A percentile compares a stretch with the other conserved stretches of the same genome.
These are phyloP conservation scores for Saturnia pavonia DNA, from an alignment of 2,888 invertebrate species.

Conservation along the genomic window DNA sequence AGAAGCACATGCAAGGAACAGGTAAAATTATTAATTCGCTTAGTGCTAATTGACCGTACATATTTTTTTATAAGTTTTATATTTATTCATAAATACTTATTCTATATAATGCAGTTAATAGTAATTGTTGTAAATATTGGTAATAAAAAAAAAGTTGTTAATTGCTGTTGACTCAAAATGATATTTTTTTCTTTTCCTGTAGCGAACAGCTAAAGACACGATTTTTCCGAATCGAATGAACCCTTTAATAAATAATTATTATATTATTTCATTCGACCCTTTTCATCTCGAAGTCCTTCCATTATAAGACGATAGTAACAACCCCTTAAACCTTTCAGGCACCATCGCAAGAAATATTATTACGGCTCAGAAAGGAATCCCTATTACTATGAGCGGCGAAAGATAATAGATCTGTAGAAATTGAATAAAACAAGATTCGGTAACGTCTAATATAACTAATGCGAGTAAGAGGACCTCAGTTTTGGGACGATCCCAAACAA, in stretches of 20 bases:
- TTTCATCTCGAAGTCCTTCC: conserved; percentile 15
- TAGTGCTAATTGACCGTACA: too few species aligned
- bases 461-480: conserved; percentile 60
- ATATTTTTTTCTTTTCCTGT: neutral
- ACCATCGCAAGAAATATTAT: conserved; percentile 53
- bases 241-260: conserved; percentile 16
- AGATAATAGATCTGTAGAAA: conserved; percentile 68
- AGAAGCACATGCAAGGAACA: too few species aligned
- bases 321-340: conserved; percentile 45
- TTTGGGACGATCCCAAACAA: conserved; percentile 69
- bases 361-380: conserved; percentile 55
- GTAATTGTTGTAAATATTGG: too few species aligned
- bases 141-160: neutral
- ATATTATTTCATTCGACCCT: conserved; percentile 18
- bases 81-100: too few species aligned
- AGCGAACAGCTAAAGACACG: neutral
- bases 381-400: conserved; percentile 63
- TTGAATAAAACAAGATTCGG: conserved; percentile 70
- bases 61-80: too few species aligned
- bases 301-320: conserved; percentile 28
- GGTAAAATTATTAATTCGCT: too few species aligned
- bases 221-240: neutral
- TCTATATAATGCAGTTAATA: too few species aligned
- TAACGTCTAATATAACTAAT: conserved; percentile 69
- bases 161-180: neutral